Conservation (phyloP, 2,888 invertebrate genomes). For the Andrena bicolor region DNA sequence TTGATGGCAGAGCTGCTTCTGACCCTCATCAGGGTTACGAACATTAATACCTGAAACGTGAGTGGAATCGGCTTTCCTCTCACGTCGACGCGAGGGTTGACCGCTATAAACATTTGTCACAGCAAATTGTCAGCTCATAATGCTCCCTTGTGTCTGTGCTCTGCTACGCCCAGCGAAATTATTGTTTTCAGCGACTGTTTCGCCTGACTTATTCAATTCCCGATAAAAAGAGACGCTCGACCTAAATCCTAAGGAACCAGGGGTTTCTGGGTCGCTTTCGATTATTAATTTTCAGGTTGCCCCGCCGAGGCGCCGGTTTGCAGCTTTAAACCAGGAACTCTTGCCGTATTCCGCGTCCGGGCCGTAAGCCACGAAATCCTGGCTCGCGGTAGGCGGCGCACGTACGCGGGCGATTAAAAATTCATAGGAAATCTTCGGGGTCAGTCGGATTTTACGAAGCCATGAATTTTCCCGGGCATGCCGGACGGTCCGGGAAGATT, state of each 20-base stretch:
- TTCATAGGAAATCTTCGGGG: conserved; percentile 62
- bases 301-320: not conserved
- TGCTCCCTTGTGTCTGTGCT: not conserved
- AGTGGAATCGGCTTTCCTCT: not conserved
- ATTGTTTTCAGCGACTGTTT: not conserved
- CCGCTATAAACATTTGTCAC: conserved; percentile 19
- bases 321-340: conserved; percentile 24
- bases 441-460: conserved; percentile 43
- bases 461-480: conserved; percentile 25
- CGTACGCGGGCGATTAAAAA: conserved; percentile 66
- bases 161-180: no score
- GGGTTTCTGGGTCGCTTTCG: conserved; percentile 15
- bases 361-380: conserved; percentile 49
- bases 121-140: conserved; percentile 10
- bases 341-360: conserved; percentile 46
- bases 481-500: conserved; percentile 9
- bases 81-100: conserved; percentile 1
- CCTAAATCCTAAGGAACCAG: no score
- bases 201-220: not conserved
- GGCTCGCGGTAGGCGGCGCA: conserved; percentile 34
- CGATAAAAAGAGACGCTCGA: not conserved
- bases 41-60: no score
- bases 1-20: no score
- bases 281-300: conserved; percentile 36
- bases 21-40: no score